Conservation (phyloP, 2,888 invertebrate genomes). For the Dynastes grantii region DNA sequence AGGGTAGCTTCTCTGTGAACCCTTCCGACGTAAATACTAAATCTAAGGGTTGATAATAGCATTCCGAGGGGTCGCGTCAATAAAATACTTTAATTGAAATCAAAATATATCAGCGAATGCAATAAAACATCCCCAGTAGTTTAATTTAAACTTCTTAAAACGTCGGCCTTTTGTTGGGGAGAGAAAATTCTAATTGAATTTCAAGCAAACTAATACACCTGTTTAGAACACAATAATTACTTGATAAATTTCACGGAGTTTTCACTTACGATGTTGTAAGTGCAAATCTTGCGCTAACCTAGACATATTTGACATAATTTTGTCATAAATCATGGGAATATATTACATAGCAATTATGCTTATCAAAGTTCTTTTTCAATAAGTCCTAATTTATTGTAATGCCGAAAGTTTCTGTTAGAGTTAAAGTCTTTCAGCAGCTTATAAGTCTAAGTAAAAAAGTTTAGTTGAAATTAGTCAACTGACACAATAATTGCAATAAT, state of each 20-base stretch:
- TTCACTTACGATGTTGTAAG: too few relatives aligned
- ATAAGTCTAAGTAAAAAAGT: neutral
- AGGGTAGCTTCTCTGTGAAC: slow-evolving; percentile 52
- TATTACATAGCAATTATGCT: too few relatives aligned
- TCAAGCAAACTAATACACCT: slow-evolving; percentile 32
- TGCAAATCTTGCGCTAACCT: too few relatives aligned
- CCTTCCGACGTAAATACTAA: slow-evolving; percentile 55
- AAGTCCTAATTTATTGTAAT: neutral
- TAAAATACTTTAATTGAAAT: slow-evolving; percentile 71
- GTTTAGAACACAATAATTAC: slow-evolving; percentile 11
- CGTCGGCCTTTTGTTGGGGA: slow-evolving; percentile 47
- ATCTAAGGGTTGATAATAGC: slow-evolving; percentile 65
- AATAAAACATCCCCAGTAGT: slow-evolving; percentile 62
- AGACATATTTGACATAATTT: too few relatives aligned
- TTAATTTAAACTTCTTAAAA: slow-evolving; percentile 61
- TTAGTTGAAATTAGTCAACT: too few relatives aligned
- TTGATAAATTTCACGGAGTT: too few relatives aligned
- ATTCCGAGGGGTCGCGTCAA: slow-evolving; percentile 69
- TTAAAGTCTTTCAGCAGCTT: neutral
- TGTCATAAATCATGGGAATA: too few relatives aligned
- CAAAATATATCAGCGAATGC: slow-evolving; percentile 66
- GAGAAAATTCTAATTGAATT: slow-evolving; percentile 46
- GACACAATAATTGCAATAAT: too few relatives aligned
- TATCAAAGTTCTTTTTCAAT: too few relatives aligned
- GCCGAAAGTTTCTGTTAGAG: neutral